Conservation (phyloP, 2,888 invertebrate genomes). For the Neelides folsomi region DNA sequence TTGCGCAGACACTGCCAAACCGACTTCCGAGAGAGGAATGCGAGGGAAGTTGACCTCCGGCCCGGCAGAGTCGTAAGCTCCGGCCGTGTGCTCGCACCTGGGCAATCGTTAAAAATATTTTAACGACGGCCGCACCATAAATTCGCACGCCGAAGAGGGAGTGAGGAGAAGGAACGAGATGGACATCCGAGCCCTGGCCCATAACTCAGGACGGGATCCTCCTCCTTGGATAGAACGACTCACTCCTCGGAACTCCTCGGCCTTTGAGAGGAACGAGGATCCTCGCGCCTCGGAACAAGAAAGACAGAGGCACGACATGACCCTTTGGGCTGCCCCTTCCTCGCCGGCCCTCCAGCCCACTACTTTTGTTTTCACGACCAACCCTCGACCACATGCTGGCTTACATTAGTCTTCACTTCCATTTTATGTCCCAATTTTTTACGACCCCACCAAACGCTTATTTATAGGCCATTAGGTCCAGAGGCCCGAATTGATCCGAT, state of each 20-base stretch:
- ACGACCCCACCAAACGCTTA: conserved; percentile 8
- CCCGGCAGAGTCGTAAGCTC: conserved; percentile 27
- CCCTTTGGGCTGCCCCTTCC: not conserved
- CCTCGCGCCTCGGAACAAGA: conserved; percentile 9
- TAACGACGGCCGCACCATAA: conserved; percentile 31
- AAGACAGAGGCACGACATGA: conserved; percentile 2
- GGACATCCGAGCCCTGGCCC: conserved; percentile 5
- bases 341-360: not conserved
- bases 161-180: conserved; percentile 1
- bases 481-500: conserved; percentile 2
- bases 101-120: conserved; percentile 31
- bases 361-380: conserved; percentile 1
- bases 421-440: conserved; percentile 24
- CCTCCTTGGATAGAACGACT: no score
- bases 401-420: conserved; percentile 19
- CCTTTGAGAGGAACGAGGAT: not conserved
- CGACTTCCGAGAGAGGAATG: conserved; percentile 7
- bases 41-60: conserved; percentile 19
- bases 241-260: no score
- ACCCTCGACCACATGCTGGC: conserved; percentile 16
- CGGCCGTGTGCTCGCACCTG: conserved; percentile 32
- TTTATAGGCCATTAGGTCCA: conserved; percentile 10
- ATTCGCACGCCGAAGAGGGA: conserved; percentile 29
- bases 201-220: no score
- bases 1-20: not conserved